Percentiles rank a stretch among this genome's conserved stretches.
These are phyloP conservation scores for Apocrypta bakeri DNA, from an alignment of 1,140 invertebrate genomes.

Conservation along the genomic window DNA sequence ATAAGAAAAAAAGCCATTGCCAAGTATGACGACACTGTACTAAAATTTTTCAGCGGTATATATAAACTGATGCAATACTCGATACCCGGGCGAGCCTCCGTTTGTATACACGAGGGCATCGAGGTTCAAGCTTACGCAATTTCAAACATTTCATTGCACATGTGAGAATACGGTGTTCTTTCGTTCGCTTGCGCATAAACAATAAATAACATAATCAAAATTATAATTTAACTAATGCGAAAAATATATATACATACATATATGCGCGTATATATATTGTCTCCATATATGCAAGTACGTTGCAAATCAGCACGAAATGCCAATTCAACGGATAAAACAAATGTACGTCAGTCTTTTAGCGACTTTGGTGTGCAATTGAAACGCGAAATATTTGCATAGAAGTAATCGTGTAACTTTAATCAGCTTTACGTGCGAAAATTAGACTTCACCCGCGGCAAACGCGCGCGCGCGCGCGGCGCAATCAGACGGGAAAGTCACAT, in stretches of 20 bases:
- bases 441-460: too few species aligned
- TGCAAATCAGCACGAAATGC: too few species aligned
- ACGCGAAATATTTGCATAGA: neutral
- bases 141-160: neutral
- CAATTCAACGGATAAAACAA: too few species aligned
- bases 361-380: neutral
- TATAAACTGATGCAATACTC: neutral
- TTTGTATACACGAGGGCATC: neutral
- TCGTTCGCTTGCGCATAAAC: too few species aligned
- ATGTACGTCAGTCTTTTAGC: neutral
- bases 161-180: too few species aligned
- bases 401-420: neutral
- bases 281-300: too few species aligned
- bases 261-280: too few species aligned
- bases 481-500: too few species aligned
- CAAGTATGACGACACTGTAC: neutral
- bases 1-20: neutral
- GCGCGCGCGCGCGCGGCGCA: too few species aligned
- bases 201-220: too few species aligned
- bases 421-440: neutral
- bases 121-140: neutral
- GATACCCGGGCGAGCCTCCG: constrained; percentile 3
- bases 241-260: too few species aligned
- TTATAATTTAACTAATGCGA: too few species aligned
- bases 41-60: neutral